Percentiles rank a stretch among this genome's conserved stretches.
Conservation (phyloP, 2,888 invertebrate species). For the Cinara cedri region DNA sequence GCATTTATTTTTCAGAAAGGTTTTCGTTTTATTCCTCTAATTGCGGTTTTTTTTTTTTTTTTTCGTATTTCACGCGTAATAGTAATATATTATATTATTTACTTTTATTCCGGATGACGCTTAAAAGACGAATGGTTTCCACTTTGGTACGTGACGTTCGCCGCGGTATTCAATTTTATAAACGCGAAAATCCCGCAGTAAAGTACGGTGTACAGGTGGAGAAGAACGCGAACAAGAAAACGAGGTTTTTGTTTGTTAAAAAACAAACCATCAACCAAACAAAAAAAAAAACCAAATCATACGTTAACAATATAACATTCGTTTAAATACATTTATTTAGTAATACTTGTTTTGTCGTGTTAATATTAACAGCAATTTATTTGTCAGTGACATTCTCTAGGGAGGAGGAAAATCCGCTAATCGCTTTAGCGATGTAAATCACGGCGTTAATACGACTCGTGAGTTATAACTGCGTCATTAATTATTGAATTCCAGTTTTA, state of each 20-base stretch:
- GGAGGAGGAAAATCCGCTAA: neutral
- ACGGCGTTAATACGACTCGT: neutral
- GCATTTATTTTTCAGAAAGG: too few species aligned
- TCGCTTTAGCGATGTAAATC: slow-evolving; percentile 6
- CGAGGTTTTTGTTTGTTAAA: neutral
- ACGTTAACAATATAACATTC: neutral
- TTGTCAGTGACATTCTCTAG: neutral
- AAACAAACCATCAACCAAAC: neutral
- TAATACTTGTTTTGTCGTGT: too few species aligned
- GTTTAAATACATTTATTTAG: too few species aligned
- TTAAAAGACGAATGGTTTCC: slow-evolving; percentile 16
- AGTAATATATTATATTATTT: neutral
- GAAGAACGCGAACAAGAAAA: neutral
- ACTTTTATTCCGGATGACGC: neutral
- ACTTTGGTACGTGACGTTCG: slow-evolving; percentile 2
- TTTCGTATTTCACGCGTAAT: neutral
- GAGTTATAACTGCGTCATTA: neutral
- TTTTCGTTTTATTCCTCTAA: too few species aligned
- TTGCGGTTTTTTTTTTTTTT: neutral
- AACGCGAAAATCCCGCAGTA: neutral
- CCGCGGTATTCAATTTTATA: neutral
- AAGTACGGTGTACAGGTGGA: neutral
- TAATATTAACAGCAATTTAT: neutral
- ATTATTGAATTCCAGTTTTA: neutral
- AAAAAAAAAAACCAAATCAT: neutral